phyloP scores from a whole-genome alignment of 1,140 invertebrate genomes.

The Drosophila pachea region DNA sequence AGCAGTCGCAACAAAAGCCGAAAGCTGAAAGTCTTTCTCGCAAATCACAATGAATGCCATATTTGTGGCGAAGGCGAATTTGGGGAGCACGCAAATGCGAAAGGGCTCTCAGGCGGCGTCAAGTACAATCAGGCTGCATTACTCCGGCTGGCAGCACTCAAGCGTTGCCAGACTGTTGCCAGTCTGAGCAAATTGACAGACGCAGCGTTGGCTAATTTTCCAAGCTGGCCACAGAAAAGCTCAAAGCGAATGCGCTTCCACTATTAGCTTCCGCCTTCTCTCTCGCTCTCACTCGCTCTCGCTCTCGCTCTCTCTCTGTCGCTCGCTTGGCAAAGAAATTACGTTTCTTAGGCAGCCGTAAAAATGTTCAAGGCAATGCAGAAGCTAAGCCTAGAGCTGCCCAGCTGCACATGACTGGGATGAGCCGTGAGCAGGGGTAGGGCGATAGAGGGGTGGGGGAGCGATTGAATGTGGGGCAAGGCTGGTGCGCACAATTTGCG shows the following conservation, averaged over 20 bases:
- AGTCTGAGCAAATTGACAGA: slow-evolving; percentile 7
- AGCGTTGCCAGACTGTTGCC: neutral
- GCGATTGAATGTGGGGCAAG: slow-evolving; percentile 3
- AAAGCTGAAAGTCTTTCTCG: slow-evolving; percentile 31
- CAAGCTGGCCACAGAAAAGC: slow-evolving; percentile 1
- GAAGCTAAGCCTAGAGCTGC: neutral
- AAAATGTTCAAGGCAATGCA: slow-evolving; percentile 3
- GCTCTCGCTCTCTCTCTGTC: no score
- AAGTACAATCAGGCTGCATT: neutral
- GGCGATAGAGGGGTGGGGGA: neutral
- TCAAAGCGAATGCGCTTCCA: no score
- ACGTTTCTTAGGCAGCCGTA: no score
- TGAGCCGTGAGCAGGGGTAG: neutral
- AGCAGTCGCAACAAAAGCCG: slow-evolving; percentile 16
- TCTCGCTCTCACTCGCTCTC: no score
- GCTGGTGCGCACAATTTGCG: slow-evolving; percentile 40
- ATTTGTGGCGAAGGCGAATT: neutral
- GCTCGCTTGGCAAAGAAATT: no score
- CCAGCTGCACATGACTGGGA: neutral
- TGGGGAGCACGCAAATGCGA: slow-evolving; percentile 40
- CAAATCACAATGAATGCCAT: slow-evolving; percentile 8
- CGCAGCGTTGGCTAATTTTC: neutral
- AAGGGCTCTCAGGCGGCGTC: slow-evolving; percentile 54
- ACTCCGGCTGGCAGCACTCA: neutral
- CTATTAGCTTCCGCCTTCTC: no score